A percentile compares a stretch with the other conserved stretches of the same genome.
Evolutionary conservation across 2,797 vertebrate species (phyloP).

Genomic region (Aldrovandia affinis): DNA sequence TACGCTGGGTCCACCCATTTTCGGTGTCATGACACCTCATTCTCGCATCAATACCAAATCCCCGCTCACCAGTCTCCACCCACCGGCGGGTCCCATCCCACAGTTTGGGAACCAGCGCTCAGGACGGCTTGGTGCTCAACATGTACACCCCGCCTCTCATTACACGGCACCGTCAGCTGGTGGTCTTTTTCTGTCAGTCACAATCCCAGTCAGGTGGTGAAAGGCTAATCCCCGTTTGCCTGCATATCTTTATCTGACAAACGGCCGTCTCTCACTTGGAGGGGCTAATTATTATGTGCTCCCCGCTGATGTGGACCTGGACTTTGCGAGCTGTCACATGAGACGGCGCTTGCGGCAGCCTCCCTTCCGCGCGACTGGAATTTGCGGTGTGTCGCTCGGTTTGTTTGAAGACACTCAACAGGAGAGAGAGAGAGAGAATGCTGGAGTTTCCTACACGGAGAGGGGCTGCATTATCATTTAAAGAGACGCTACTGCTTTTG

Average conservation of each 20-base stretch:
- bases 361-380: neutral
- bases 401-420: no score
- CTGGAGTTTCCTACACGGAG: no score
- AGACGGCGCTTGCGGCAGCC: neutral
- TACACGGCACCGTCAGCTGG: neutral
- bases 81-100: no score
- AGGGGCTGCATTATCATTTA: no score
- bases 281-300: neutral
- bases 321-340: constrained; percentile 3
- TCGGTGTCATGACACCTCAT: no score
- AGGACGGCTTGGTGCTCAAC: neutral
- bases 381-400: neutral
- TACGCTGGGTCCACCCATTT: no score
- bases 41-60: no score
- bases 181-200: neutral
- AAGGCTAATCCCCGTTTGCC: neutral
- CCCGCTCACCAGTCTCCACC: no score
- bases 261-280: neutral
- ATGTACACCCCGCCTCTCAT: neutral
- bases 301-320: neutral
- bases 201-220: neutral
- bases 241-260: neutral
- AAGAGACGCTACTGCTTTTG: no score
- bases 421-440: no score
- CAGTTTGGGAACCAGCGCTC: no score